Conservation (phyloP, 2,888 invertebrate species). For the Branchellion lobata region DNA sequence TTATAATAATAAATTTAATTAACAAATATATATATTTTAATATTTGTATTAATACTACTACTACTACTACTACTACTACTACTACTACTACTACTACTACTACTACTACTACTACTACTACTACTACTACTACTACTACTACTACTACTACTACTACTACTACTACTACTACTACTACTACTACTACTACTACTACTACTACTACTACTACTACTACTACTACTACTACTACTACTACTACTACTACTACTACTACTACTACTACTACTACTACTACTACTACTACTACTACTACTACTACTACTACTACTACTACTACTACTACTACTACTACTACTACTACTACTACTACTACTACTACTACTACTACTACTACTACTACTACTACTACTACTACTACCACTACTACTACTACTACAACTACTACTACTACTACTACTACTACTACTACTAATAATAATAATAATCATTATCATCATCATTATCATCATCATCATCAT, state of each 20-base stretch:
- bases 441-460: no score
- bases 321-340: constrained; percentile 46
- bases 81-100: constrained; percentile 34
- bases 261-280: constrained; percentile 20
- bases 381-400: constrained; percentile 47
- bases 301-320: constrained; percentile 44
- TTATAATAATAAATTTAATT: no score
- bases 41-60: no score
- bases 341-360: constrained; percentile 47
- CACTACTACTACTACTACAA: constrained; percentile 43
- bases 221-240: background rate
- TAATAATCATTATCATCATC: no score
- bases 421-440: no score
- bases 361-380: constrained; percentile 47
- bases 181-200: constrained; percentile 47
- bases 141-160: constrained; percentile 47
- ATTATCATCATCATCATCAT: no score
- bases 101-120: constrained; percentile 43
- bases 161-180: constrained; percentile 47
- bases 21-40: no score
- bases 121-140: constrained; percentile 46
- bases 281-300: constrained; percentile 38
- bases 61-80: constrained; percentile 25
- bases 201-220: constrained; percentile 46
- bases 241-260: background rate